phyloP scores from a whole-genome alignment of 2,113 vertebrate genomes.

The Platichthys stellatus region DNA sequence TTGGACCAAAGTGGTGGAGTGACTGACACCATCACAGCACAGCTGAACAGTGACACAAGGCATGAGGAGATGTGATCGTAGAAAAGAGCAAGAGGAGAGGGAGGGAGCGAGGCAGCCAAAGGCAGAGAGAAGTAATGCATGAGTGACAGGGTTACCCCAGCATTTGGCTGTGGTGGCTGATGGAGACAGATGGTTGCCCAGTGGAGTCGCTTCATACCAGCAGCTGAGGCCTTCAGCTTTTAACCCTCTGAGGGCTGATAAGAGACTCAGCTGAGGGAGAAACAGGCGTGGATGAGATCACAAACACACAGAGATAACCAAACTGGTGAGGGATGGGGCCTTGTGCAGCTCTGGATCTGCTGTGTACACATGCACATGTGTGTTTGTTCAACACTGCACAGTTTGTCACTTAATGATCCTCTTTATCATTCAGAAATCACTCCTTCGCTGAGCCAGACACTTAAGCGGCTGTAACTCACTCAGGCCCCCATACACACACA shows the following conservation, averaged over 20 bases:
- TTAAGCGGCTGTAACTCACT: slow-evolving; percentile 5
- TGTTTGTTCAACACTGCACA: slow-evolving; percentile 10
- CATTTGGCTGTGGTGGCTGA: slow-evolving; percentile 46
- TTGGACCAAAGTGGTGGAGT: too few species aligned
- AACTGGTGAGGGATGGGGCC: background rate
- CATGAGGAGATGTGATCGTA: background rate
- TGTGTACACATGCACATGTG: background rate
- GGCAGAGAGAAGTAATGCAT: slow-evolving; percentile 47
- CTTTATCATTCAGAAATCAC: slow-evolving; percentile 33
- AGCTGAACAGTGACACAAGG: background rate
- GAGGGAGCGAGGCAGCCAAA: slow-evolving; percentile 6
- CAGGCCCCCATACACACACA: background rate
- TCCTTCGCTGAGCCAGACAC: slow-evolving; percentile 30
- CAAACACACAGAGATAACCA: slow-evolving; percentile 13
- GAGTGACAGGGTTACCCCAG: slow-evolving; percentile 49
- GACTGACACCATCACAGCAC: background rate
- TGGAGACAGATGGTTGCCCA: slow-evolving; percentile 71
- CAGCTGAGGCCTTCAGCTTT: slow-evolving; percentile 60
- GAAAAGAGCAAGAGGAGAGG: slow-evolving; percentile 3
- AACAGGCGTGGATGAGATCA: slow-evolving; percentile 31
- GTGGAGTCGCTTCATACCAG: slow-evolving; percentile 62
- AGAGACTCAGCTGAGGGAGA: slow-evolving; percentile 39
- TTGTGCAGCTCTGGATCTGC: background rate
- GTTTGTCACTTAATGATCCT: slow-evolving; percentile 21
- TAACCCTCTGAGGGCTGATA: slow-evolving; percentile 60